Base-by-base conservation (phyloP, 2,797 vertebrate species). In the Champsocephalus esox region DNA sequence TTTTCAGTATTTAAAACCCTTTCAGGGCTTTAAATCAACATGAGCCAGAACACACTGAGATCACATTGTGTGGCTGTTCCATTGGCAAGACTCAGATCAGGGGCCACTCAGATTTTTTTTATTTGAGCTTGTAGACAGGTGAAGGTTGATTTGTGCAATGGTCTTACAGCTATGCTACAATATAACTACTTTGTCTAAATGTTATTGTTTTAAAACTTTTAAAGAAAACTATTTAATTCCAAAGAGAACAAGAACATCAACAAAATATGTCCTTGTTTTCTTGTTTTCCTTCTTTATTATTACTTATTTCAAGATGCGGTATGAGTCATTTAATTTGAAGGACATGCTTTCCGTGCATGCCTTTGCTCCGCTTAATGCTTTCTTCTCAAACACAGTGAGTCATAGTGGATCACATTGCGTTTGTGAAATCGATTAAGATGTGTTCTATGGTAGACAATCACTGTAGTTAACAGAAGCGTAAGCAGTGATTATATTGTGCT, bases 401-500 rank as follows among this genome's bases (percentile, higher is more conserved):
- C 77, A 87, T n/a, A 19, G 43, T 63, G 68, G 58, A 61, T 82
- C 66, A 54, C 57, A 45, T 50, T 82, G 66, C 1, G n/a, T 78
- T 75, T 70, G 65, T 80, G 51, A 75, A 86, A 86, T 77, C 9
- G 38, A 75, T 85, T 74, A 79, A 75, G 59, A 68, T 66, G 65
- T 74, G 51, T 70, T 63, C 61, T 63, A n/a, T 51, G 46, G 44
- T 34, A 57, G 44, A 70, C 51, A 70, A 52, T 70, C 16, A 9
- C 45, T 78, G 46, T 57, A 70, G 66, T 73, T 81, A 55, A 63
- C 58, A 61, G 45, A 81, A 19, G 77, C 3, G 21, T 57, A 51
- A 77, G 55, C 70, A 70, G 17, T 55, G 34, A 82, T 73, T 54
- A 78, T 73, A 65, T 24, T 51, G 63, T 61, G 24, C 21, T 49